phyloP scores from a whole-genome alignment of 2,888 invertebrate species.

The Proisotoma minuta region DNA sequence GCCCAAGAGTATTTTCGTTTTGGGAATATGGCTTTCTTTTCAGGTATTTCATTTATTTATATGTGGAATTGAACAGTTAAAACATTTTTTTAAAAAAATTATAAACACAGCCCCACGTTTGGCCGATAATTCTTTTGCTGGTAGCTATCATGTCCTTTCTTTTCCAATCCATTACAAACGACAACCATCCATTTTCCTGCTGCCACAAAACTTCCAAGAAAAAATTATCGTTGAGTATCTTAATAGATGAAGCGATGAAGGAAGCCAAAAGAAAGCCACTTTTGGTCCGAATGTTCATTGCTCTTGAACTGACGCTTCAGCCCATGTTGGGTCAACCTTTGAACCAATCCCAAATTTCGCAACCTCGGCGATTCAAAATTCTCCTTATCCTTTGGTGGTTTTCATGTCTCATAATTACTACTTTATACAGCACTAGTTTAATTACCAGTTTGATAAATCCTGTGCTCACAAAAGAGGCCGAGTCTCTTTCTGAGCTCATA shows the following conservation, averaged over 20 bases:
- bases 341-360: constrained; percentile 21
- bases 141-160: constrained; percentile 31
- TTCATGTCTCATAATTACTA: constrained; percentile 40
- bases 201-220: not conserved
- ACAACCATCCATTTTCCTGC: constrained; percentile 12
- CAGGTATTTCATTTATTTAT: too few relatives aligned
- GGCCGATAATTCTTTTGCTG: constrained; percentile 37
- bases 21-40: constrained; percentile 43
- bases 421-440: constrained; percentile 41
- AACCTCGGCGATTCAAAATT: constrained; percentile 33
- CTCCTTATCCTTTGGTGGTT: constrained; percentile 41
- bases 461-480: constrained; percentile 33
- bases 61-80: too few relatives aligned
- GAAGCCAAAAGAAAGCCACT: constrained; percentile 14
- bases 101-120: constrained; percentile 40
- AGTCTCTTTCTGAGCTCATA: constrained; percentile 35
- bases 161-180: constrained; percentile 29
- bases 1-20: constrained; percentile 36
- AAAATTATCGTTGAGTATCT: constrained; percentile 21
- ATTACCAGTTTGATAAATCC: constrained; percentile 41
- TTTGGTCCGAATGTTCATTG: constrained; percentile 28
- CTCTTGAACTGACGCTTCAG: constrained; percentile 35
- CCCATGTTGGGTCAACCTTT: constrained; percentile 36
- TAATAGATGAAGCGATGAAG: not conserved
- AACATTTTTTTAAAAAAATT: too few relatives aligned